phyloP scores from a whole-genome alignment of 2,113 vertebrate species.

The Leptodactylus fuscus region DNA sequence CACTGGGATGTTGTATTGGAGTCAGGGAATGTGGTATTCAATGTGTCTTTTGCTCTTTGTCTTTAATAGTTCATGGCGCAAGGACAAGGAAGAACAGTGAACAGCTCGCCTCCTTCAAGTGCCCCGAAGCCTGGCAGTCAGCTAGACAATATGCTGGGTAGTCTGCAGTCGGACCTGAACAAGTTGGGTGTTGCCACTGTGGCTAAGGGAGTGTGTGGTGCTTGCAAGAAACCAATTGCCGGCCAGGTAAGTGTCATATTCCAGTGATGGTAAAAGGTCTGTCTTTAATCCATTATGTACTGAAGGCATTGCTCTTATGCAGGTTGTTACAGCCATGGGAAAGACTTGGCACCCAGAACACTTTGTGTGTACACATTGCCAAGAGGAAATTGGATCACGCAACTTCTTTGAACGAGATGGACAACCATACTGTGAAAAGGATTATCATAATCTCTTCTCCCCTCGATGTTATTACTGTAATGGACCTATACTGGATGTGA shows the following conservation, averaged over 20 bases:
- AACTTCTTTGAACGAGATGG: conserved; percentile 98
- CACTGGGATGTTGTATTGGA: neutral
- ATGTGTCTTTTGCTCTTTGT: neutral
- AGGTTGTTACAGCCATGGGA: conserved; percentile 99
- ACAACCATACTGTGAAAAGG: conserved; percentile 96
- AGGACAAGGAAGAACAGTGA: conserved; percentile 86
- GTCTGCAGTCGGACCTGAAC: conserved; percentile 96
- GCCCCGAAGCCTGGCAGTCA: conserved; percentile 91
- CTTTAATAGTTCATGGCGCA: conserved; percentile 90
- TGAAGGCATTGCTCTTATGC: conserved; percentile 33
- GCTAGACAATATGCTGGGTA: conserved; percentile 97
- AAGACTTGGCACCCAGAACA: conserved; percentile 98
- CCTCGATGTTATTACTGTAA: conserved; percentile 98
- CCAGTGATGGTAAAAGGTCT: neutral
- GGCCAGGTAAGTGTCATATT: conserved; percentile 83
- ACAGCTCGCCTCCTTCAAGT: conserved; percentile 76
- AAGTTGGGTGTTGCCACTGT: conserved; percentile 95
- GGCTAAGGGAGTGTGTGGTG: conserved; percentile 96
- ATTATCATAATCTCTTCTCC: conserved; percentile 97
- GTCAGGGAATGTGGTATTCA: neutral
- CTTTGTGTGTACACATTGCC: conserved; percentile 98
- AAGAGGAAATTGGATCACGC: conserved; percentile 96
- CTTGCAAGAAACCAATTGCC: conserved; percentile 97
- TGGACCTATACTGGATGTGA: conserved; percentile 95
- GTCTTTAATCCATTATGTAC: neutral